phyloP scores from a whole-genome alignment of 2,113 vertebrate genomes.

The Pao palembangensis region DNA sequence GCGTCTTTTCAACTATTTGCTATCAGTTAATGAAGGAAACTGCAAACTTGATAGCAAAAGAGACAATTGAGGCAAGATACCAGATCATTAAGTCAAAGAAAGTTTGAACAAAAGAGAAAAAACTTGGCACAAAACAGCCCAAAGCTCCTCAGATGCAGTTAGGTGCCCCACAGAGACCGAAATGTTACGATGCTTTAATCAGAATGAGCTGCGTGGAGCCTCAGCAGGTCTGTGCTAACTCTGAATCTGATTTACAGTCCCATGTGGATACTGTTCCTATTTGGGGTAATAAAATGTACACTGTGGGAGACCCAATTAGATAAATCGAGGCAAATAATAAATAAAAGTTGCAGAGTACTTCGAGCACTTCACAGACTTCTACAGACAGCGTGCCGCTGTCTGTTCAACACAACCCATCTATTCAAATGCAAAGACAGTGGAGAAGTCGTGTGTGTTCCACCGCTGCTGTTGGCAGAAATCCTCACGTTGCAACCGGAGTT shows the following conservation, averaged over 20 bases:
- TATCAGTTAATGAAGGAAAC: too few relatives aligned
- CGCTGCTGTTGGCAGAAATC: slow-evolving; percentile 31
- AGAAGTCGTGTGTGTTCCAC: slow-evolving; percentile 31
- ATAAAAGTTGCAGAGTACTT: slow-evolving; percentile 2
- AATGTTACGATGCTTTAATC: slow-evolving; percentile 19
- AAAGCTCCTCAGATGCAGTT: background rate
- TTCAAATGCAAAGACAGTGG: slow-evolving; percentile 25
- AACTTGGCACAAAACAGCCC: background rate
- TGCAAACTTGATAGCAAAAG: too few relatives aligned
- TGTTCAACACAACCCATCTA: slow-evolving; percentile 25
- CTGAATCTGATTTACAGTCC: slow-evolving; percentile 10
- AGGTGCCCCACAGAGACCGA: slow-evolving; percentile 26
- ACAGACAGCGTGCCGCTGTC: background rate
- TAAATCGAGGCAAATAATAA: slow-evolving; percentile 22
- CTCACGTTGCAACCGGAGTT: slow-evolving; percentile 22
- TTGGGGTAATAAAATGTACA: slow-evolving; percentile 6
- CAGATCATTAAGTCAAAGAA: too few relatives aligned
- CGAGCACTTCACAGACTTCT: slow-evolving; percentile 6
- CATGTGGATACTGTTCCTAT: slow-evolving; percentile 6
- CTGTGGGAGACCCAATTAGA: slow-evolving; percentile 18
- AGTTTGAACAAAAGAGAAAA: background rate
- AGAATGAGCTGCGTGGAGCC: slow-evolving; percentile 5
- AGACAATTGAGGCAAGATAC: too few relatives aligned
- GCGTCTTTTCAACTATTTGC: too few relatives aligned
- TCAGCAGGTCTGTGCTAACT: slow-evolving; percentile 10